A percentile compares a stretch with the other conserved stretches of the same genome.
Evolutionary conservation across 2,888 invertebrate species (phyloP).

Genomic region (Morinoia aosen): DNA sequence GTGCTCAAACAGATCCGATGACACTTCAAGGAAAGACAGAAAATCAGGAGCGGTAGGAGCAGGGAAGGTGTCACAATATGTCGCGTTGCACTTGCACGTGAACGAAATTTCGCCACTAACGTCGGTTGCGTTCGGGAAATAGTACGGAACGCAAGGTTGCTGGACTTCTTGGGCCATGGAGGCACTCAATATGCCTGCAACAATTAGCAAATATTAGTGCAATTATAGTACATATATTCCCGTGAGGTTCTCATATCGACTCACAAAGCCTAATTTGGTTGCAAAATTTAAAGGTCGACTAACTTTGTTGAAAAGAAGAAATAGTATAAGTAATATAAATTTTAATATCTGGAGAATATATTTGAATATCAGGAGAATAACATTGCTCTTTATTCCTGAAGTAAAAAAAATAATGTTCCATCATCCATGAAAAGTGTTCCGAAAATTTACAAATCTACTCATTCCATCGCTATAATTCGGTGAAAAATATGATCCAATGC

Average conservation of each 20-base stretch:
- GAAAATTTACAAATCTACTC: too few species aligned
- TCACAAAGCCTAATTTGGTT: neutral
- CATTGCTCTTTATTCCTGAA: too few species aligned
- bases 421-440: too few species aligned
- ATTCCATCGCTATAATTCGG: too few species aligned
- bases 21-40: constrained; percentile 54
- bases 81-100: constrained; percentile 71
- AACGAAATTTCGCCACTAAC: constrained; percentile 66
- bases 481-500: neutral
- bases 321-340: too few species aligned
- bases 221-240: neutral
- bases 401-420: too few species aligned
- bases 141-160: constrained; percentile 68
- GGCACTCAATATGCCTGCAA: neutral
- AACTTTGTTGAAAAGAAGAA: too few species aligned
- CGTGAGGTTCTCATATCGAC: neutral
- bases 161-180: neutral
- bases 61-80: constrained; percentile 69
- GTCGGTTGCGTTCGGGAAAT: constrained; percentile 49
- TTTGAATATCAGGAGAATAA: too few species aligned
- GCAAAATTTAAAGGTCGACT: neutral
- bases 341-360: too few species aligned
- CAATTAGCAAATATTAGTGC: neutral
- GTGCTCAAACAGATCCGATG: neutral
- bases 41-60: constrained; percentile 50